Percentiles rank a stretch among this genome's conserved stretches.
Evolutionary conservation across 2,888 invertebrate species (phyloP).

Genomic region (Abrostola triplasia): DNA sequence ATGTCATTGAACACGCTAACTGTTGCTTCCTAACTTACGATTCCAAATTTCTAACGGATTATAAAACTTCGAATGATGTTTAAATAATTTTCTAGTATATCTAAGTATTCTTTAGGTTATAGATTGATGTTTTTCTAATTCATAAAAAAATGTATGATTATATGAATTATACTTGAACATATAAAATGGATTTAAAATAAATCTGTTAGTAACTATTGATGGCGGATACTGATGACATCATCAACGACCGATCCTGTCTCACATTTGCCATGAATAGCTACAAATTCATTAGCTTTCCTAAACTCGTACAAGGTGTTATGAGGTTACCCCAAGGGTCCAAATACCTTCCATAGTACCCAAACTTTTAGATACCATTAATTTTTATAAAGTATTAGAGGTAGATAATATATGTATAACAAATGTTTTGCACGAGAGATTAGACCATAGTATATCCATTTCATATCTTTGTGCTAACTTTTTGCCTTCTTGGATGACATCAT

Average conservation of each 20-base stretch:
- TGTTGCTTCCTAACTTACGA: conserved; percentile 50
- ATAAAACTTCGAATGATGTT: not conserved
- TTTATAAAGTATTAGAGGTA: conserved; percentile 55
- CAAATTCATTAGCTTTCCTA: conserved; percentile 69
- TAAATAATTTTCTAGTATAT: not conserved
- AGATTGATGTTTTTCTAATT: not conserved
- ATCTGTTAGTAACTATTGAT: conserved; percentile 41
- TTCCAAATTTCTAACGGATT: conserved; percentile 23
- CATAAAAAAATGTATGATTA: not conserved
- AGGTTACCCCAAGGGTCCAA: conserved; percentile 60
- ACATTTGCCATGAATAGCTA: conserved; percentile 59
- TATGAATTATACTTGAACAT: conserved; percentile 57
- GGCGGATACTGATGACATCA: conserved; percentile 18
- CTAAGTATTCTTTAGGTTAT: not conserved
- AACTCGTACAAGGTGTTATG: conserved; percentile 61
- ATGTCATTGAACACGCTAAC: conserved; percentile 45
- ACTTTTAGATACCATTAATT: conserved; percentile 50
- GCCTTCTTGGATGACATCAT: conserved; percentile 47
- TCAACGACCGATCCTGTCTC: conserved; percentile 17
- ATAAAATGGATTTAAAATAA: conserved; percentile 55
- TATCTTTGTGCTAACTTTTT: conserved; percentile 61
- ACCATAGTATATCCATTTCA: conserved; percentile 55
- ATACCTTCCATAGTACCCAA: conserved; percentile 57
- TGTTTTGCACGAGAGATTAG: conserved; percentile 62
- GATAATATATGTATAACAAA: conserved; percentile 49